A percentile compares a stretch with the other conserved stretches of the same genome.
Evolutionary conservation across 2,888 invertebrate species (phyloP).

Genomic region (Stomorhina lunata): DNA sequence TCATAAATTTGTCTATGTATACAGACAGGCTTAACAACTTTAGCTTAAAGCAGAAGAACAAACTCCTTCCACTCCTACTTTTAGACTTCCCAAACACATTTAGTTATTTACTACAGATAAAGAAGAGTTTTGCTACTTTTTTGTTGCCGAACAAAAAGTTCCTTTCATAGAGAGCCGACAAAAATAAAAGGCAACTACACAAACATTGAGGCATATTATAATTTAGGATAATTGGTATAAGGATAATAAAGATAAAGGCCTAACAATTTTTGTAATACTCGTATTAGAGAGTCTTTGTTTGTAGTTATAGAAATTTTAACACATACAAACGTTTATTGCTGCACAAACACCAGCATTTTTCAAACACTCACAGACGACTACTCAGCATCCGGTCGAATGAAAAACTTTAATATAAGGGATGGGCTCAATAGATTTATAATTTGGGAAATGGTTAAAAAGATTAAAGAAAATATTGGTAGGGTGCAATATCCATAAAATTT

Average conservation of each 20-base stretch:
- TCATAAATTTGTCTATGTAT: constrained; percentile 29
- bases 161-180: background rate
- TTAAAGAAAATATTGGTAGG: no score
- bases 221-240: constrained; percentile 78
- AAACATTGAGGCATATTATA: constrained; percentile 72
- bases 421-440: constrained; percentile 49
- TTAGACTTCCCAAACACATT: constrained; percentile 9
- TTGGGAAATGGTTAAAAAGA: background rate
- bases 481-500: no score
- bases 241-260: constrained; percentile 76
- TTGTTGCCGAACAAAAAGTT: background rate
- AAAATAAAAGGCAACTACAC: background rate
- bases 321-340: background rate
- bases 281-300: constrained; percentile 7
- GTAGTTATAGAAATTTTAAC: constrained; percentile 8
- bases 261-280: constrained; percentile 4
- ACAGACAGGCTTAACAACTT: constrained; percentile 45
- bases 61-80: no score
- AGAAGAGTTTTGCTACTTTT: background rate
- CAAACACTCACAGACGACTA: constrained; percentile 13
- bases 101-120: background rate
- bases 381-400: constrained; percentile 17
- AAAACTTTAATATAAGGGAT: constrained; percentile 50
- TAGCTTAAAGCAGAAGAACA: background rate
- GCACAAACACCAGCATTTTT: constrained; percentile 27